Conservation (phyloP, 2,888 invertebrate genomes). For the Rotaria magnacalcarata region DNA sequence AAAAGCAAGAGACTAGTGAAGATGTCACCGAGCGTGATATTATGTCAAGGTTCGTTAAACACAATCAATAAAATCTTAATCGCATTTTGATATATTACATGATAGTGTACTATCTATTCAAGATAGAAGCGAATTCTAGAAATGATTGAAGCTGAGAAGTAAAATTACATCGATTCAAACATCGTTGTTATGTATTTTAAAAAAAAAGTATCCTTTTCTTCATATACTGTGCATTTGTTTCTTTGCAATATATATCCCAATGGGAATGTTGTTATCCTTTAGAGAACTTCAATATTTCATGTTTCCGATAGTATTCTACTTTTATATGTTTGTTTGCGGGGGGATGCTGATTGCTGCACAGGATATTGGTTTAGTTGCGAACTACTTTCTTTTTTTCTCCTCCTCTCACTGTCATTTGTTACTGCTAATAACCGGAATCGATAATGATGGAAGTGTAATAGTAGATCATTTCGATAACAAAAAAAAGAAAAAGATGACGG, state of each 20-base stretch:
- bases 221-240: neutral
- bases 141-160: too few species aligned
- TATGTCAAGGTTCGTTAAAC: constrained; percentile 32
- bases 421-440: neutral
- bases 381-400: neutral
- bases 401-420: neutral
- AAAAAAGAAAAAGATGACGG: neutral
- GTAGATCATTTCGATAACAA: neutral
- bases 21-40: constrained; percentile 28
- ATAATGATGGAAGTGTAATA: neutral
- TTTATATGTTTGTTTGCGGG: neutral
- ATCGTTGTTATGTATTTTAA: too few species aligned
- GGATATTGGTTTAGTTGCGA: constrained; percentile 6
- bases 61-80: neutral
- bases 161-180: too few species aligned
- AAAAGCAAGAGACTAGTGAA: neutral
- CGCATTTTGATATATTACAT: neutral
- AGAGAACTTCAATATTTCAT: neutral
- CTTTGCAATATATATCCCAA: neutral
- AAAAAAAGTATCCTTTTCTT: too few species aligned
- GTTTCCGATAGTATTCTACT: neutral
- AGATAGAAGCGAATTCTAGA: too few species aligned
- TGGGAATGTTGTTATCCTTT: neutral
- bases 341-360: neutral
- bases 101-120: too few species aligned